Evolutionary conservation across 2,888 invertebrate genomes (phyloP).

Genomic region (Erannis defoliaria): DNA sequence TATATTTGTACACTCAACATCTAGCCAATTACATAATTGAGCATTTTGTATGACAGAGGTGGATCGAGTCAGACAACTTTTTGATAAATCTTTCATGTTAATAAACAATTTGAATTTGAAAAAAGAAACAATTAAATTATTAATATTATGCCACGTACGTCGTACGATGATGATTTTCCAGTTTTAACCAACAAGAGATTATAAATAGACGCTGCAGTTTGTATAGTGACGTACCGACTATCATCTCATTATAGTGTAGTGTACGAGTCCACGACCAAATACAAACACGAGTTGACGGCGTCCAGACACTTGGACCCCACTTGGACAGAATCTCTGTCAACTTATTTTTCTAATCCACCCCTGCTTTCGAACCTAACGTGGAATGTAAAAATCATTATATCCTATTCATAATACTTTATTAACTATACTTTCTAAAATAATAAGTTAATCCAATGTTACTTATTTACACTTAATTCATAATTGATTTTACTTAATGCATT

Average conservation of each 20-base stretch:
- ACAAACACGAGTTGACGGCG: too few species aligned
- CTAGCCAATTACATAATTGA: constrained; percentile 31
- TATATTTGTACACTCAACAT: background rate
- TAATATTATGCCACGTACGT: too few species aligned
- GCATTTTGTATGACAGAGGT: constrained; percentile 23
- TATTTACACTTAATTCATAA: constrained; percentile 40
- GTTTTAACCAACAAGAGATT: too few species aligned
- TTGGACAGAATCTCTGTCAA: too few species aligned
- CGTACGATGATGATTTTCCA: too few species aligned
- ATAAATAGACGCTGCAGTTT: too few species aligned
- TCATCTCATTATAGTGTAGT: too few species aligned
- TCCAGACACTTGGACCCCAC: too few species aligned
- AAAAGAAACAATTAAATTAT: too few species aligned
- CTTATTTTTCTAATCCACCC: background rate
- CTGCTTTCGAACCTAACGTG: constrained; percentile 2
- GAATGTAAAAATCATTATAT: constrained; percentile 41
- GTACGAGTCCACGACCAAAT: too few species aligned
- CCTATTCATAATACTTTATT: constrained; percentile 41
- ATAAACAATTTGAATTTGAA: too few species aligned
- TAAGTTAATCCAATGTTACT: constrained; percentile 29
- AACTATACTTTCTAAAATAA: constrained; percentile 33
- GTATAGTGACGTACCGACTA: too few species aligned
- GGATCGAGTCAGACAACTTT: background rate
- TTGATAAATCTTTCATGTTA: background rate
- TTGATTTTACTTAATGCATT: constrained; percentile 27